Conservation (phyloP, 2,113 vertebrate genomes). For the Labeo catla region DNA sequence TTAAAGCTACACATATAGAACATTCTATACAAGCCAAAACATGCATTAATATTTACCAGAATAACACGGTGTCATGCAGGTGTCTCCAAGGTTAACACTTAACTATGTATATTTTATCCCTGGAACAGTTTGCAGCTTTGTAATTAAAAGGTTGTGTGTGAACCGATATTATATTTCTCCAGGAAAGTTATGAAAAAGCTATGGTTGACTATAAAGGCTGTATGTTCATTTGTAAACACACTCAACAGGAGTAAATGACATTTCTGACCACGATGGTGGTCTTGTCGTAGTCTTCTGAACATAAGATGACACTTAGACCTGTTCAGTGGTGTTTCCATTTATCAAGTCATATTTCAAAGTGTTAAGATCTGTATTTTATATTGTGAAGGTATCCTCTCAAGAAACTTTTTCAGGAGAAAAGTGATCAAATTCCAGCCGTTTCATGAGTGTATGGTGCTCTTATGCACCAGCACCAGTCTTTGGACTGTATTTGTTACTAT, state of each 20-base stretch:
- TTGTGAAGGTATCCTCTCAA: background rate
- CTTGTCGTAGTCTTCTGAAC: background rate
- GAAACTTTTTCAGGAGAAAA: background rate
- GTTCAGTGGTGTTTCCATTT: background rate
- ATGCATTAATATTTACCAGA: constrained; percentile 13
- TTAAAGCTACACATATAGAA: background rate
- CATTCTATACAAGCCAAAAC: background rate
- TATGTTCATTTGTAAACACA: background rate
- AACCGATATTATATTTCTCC: background rate
- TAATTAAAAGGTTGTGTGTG: background rate
- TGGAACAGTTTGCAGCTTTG: background rate
- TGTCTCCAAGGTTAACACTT: background rate
- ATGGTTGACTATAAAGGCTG: background rate
- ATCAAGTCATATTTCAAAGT: background rate
- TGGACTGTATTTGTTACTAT: background rate
- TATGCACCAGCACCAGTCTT: background rate
- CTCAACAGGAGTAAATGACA: background rate
- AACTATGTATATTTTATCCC: background rate
- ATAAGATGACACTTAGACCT: background rate
- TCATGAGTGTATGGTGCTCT: background rate
- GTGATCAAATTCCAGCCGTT: background rate
- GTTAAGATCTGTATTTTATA: background rate
- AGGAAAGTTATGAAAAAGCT: background rate
- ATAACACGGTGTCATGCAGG: background rate
- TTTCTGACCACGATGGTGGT: background rate